Base-by-base conservation (phyloP, 1,140 invertebrate genomes). In the Drosophila littoralis region DNA sequence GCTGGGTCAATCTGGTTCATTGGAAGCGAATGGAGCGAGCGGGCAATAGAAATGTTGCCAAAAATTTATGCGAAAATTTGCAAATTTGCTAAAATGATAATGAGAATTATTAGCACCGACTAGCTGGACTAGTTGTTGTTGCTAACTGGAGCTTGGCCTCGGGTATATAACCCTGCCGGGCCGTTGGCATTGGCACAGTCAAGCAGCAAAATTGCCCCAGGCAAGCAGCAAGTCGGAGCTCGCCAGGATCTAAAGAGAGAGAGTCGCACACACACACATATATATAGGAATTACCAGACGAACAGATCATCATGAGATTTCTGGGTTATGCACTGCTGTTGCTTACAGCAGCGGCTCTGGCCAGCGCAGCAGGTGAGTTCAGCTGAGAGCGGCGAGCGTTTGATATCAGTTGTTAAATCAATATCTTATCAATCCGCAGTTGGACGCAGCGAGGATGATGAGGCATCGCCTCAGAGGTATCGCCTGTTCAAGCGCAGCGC, bases 11-110 rank as follows among this genome's bases (percentile, higher is more conserved):
- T 51, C 72, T 71, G 45, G 66, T 63, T 71, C 38, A 75, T 75
- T 57, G 43, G 22, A 28, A 28, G 57, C 13, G 50, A 73, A 59
- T 64, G 6, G n/a, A 22, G 35, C 13, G 17, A 59, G 42, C 58
- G 60, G 55, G n/a, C 15, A 33, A 58, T 60, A 42, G 46, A 75
- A 75, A 28, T 51, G 40, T 73, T 57, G 61, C 57, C 17, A 48
- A 74, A 80, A 89, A 89, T 88, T 86, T 82, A 83, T 88, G 81
- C 77, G 82, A 65, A 75, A 80, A 69, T 78, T 68, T 80, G 84
- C 73, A 77, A 89, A 88, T 89, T 76, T 68, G 68, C 80, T 58
- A 76, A 85, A 85, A 82, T 86, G 83, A 65, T 86, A 85, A 85
- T 88, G 79, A 86, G 83, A 73, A 77, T 50, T 69, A 52, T 83